Percentiles rank a stretch among this genome's conserved stretches.
These are phyloP conservation scores for Creontiades dilutus DNA, from an alignment of 2,888 invertebrate species.

Conservation along the genomic window DNA sequence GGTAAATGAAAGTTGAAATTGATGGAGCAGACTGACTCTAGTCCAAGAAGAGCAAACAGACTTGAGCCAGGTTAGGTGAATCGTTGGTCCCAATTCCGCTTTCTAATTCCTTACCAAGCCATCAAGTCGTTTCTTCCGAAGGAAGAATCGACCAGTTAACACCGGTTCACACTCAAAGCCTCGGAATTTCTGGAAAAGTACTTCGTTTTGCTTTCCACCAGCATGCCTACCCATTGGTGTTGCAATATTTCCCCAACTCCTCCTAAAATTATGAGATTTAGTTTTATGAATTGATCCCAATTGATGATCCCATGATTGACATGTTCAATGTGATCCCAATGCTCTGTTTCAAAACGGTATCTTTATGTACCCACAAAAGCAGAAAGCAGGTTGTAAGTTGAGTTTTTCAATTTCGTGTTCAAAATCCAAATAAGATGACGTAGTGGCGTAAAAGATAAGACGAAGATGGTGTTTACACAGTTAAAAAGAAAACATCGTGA, in stretches of 20 bases:
- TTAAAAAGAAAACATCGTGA: not conserved
- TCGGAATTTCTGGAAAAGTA: too few relatives aligned
- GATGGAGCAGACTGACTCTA: not conserved
- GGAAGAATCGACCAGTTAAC: not conserved
- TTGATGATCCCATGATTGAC: too few relatives aligned
- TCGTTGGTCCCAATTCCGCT: not conserved
- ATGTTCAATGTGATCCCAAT: too few relatives aligned
- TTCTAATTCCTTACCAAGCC: not conserved
- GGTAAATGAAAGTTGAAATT: constrained; percentile 31
- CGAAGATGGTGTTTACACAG: not conserved
- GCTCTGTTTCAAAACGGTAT: too few relatives aligned
- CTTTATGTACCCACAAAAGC: too few relatives aligned
- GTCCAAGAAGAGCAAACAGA: constrained; percentile 5
- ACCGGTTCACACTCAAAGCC: too few relatives aligned
- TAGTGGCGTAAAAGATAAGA: not conserved
- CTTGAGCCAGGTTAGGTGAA: constrained; percentile 24
- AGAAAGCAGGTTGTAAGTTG: too few relatives aligned
- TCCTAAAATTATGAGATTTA: too few relatives aligned
- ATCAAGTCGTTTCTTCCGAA: constrained; percentile 12
- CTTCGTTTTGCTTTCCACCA: too few relatives aligned
- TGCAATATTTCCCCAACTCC: too few relatives aligned
- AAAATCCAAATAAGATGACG: not conserved
- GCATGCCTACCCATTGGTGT: too few relatives aligned
- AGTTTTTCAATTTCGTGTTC: not conserved
- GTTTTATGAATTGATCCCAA: too few relatives aligned